Evolutionary conservation across 2,888 invertebrate species (phyloP), one percentile per base, ranked within the genome.

Genomic region (Tanypteryx hageni): DNA sequence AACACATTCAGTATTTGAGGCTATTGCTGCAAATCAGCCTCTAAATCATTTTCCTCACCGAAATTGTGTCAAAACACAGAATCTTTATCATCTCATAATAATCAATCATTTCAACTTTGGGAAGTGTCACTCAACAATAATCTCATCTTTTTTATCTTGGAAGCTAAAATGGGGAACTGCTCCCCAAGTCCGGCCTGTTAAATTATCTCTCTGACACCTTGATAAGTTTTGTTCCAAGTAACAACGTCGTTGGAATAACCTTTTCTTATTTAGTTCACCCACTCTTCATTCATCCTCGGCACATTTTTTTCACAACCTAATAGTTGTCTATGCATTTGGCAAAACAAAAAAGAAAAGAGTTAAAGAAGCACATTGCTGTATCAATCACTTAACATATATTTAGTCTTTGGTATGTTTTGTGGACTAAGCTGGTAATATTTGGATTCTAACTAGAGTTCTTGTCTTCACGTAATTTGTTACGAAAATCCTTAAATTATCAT

Each of bases 401-500:
- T 89, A 89, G 89, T 89, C 89, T 89, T 89, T 89, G 89, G 89
- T 89, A 89, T 89, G 89, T 64, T 89, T 89, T 89, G 89, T 89
- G 89, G 89, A 89, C 89, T 89, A 89, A 89, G 64, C 89, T 89
- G 89, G 89, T 89, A 89, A 64, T 89, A 89, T 89, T 89, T 89
- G 89, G 89, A 89, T 89, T 61, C 89, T 89, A 64, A 89, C 89
- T 89, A 89, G 89, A 89, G 89, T 89, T 89, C 10, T 89, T 89
- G 89, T 64, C 44, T 61, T 89, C 89, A 89, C 31, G 61, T 86
- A 61, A 44, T 44, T 44, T 44, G 44, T 44, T 44, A 44, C 44
- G 56, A 44, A 83, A 57, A 83, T 18, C 83, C 57, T 57, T 83
- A 18, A 64, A 68, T 89, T 14, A 16, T 89, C 31, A 85, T n/a